phyloP scores from a whole-genome alignment of 2,888 invertebrate genomes.

The Meiosimyza platycephala region DNA sequence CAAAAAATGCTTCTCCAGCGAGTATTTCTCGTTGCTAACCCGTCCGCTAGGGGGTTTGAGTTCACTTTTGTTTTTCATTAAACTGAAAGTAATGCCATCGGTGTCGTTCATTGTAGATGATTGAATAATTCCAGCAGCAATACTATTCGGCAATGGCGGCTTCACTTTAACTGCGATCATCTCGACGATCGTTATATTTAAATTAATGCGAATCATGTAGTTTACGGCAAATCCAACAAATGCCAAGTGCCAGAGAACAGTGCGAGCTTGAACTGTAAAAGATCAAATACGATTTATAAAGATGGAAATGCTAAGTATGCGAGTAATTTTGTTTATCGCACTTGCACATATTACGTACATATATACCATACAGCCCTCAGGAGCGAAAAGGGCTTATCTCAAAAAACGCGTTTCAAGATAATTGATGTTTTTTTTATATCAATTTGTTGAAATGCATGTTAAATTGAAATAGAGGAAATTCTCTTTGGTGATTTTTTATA shows the following conservation, averaged over 20 bases:
- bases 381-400: too few species aligned
- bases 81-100: not conserved
- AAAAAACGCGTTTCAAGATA: too few species aligned
- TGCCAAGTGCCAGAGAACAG: conserved; percentile 74
- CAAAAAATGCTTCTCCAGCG: conserved; percentile 53
- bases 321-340: not conserved
- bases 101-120: not conserved
- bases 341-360: not conserved
- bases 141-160: not conserved
- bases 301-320: not conserved
- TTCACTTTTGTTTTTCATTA: not conserved
- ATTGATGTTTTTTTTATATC: too few species aligned
- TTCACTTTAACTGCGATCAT: conserved; percentile 67
- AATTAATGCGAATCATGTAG: conserved; percentile 76
- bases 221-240: conserved; percentile 77
- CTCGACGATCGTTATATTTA: conserved; percentile 77
- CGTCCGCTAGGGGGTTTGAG: not conserved
- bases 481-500: too few species aligned
- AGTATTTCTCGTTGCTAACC: conserved; percentile 43
- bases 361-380: too few species aligned
- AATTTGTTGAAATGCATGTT: too few species aligned
- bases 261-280: conserved; percentile 61
- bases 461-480: too few species aligned
- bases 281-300: not conserved
- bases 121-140: not conserved